Evolutionary conservation across 1,140 invertebrate genomes (phyloP).

Genomic region (Ceratina japonica): DNA sequence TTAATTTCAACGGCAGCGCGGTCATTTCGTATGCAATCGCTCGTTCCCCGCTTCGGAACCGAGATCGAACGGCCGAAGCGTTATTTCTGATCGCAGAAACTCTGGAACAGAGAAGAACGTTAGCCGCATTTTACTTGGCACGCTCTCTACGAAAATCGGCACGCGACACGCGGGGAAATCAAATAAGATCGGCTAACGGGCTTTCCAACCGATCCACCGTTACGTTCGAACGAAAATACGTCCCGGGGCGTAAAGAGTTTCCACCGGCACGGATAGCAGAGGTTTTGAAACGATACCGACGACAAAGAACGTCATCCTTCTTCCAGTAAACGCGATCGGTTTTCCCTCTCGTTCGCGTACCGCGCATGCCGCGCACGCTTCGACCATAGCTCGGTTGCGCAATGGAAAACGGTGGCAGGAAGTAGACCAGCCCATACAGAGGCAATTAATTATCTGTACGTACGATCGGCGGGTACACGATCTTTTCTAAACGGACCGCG

Average conservation of each 20-base stretch:
- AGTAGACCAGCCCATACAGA: constrained; percentile 12
- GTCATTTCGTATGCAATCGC: not conserved
- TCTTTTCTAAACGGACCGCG: not conserved
- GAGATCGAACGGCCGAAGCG: too few relatives aligned
- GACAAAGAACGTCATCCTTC: not conserved
- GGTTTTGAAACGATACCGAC: not conserved
- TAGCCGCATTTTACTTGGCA: constrained; percentile 58
- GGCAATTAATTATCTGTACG: constrained; percentile 26
- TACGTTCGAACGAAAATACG: not conserved
- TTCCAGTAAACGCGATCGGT: not conserved
- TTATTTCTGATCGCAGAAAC: too few relatives aligned
- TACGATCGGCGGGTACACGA: constrained; percentile 1
- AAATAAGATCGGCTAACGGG: constrained; percentile 60
- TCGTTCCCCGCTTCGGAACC: too few relatives aligned
- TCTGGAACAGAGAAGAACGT: constrained; percentile 17
- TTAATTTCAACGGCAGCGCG: constrained; percentile 12
- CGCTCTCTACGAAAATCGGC: constrained; percentile 55
- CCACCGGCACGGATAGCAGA: not conserved
- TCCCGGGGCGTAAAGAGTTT: constrained; percentile 2
- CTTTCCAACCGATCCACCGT: not conserved
- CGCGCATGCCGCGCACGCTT: not conserved
- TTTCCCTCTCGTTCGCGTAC: constrained; percentile 39
- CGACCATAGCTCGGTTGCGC: constrained; percentile 19
- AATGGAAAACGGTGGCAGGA: constrained; percentile 41
- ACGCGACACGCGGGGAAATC: constrained; percentile 37